Evolutionary conservation across 2,888 invertebrate genomes (phyloP), one percentile per base, ranked within the genome.

Genomic region (Chouioia cunea): DNA sequence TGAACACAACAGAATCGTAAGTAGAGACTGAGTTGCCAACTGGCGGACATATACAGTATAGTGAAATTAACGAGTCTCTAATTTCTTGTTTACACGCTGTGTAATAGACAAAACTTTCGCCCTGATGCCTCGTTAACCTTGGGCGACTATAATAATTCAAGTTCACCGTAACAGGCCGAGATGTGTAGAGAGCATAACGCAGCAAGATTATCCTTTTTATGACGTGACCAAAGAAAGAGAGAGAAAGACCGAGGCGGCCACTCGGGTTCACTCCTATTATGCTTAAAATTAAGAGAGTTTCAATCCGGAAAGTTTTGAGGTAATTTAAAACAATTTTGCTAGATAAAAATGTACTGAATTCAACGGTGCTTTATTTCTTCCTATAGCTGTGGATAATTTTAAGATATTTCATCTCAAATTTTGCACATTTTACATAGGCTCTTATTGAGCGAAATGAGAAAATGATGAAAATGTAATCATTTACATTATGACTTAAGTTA

Each of bases 151-250:
- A 69, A 63, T 67, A 56, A 69, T 50, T 69, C 63, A 69, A 63
- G 50, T 57, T 48, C 36, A 63, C 46, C 46, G 62, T 22, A 16
- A n/a, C 56, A 36, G 36, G 43, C 27, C 50, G 50, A 50, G 64
- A 57, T 69, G 60, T 57, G 63, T 57, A 63, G 68, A 57, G 68
- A 69, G 63, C 68, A 56, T 53, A 54, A 67, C 58, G 23, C 2
- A 1, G 36, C 23, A 4, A 57, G 50, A 57, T 36, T 43, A 16
- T 47, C 44, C 44, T 68, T 68, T 68, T 68, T 23, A n/a, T 15
- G 18, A 15, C 4, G 27, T 50, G 56, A 36, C 36, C 36, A 36
- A 36, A 36, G 36, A 36, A 12, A 10, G 36, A 36, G 12, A 6
- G 10, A 36, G 36, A 36, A 12, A 36, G 27, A 36, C 10, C 6